Base-by-base conservation (phyloP, 2,113 vertebrate species). In the Pygoscelis antarcticus region DNA sequence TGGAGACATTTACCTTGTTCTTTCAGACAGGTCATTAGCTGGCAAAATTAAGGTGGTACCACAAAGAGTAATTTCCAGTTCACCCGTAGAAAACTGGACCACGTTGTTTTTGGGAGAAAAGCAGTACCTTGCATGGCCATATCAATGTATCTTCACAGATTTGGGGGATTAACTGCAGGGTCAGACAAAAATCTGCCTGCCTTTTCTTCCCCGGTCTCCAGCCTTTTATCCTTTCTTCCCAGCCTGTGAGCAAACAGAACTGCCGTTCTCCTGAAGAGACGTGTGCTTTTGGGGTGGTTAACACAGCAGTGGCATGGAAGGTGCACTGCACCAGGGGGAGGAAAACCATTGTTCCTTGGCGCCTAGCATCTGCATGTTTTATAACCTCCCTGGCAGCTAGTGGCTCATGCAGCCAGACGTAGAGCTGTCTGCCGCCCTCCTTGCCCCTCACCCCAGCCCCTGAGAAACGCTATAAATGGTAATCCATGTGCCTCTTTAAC, bases 401-500 rank as follows among this genome's bases (percentile, higher is more conserved):
- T 40, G 60, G 62, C 72, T 89, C 52, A 27, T 42, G 64, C 71
- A 90, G 72, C 27, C 88, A 69, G 72, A 60, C 71, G 10, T 3
- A 55, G 87, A 78, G 55, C 85, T 52, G 91, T 40, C 80, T 93
- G 76, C 66, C 0, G 0, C 75, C n/a, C 78, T 82, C 44, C 49
- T 47, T 66, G 82, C 70, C 72, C 88, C 91, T 77, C 91, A 80
- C 72, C 88, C 72, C 88, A 83, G 88, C 75, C 79, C 64, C 91
- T 77, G 62, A 69, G 79, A 90, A 97, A 83, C 2, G 25, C 86
- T 93, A 85, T 95, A 96, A 95, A 96, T 94, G 91, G 94, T 90
- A 81, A 88, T 96, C 75, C 64, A 2, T 93, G 87, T 76, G 94
- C 88, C 70, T 79, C 84, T 96, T 54, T 38, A 88, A 80, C 92